These are phyloP conservation scores for Hydrotaea cyrtoneurina DNA, from an alignment of 2,888 invertebrate genomes.

Conservation along the genomic window DNA sequence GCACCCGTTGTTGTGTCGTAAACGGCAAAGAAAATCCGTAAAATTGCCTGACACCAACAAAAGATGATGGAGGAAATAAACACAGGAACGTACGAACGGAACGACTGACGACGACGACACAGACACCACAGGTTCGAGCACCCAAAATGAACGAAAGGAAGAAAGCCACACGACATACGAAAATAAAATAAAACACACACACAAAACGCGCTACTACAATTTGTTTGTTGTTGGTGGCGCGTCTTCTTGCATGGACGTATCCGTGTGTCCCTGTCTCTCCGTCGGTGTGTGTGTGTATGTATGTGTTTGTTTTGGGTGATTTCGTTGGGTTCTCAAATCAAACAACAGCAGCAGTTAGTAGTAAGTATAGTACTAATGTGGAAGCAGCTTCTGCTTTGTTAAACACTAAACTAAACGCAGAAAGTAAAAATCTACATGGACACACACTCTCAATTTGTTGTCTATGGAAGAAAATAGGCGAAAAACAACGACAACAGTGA, in stretches of 20 bases:
- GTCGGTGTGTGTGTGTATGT: not conserved
- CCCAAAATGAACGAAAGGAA: slow-evolving; percentile 17
- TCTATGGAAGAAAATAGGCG: slow-evolving; percentile 42
- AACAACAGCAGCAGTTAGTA: slow-evolving; percentile 54
- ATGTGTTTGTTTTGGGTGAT: not conserved
- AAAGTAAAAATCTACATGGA: slow-evolving; percentile 36
- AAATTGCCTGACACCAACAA: slow-evolving; percentile 28
- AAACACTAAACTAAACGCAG: slow-evolving; percentile 65
- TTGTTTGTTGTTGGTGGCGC: not conserved
- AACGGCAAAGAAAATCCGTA: slow-evolving; percentile 26
- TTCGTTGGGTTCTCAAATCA: slow-evolving; percentile 5
- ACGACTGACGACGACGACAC: slow-evolving; percentile 3
- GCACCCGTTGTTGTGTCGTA: not conserved
- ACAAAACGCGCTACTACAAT: not conserved
- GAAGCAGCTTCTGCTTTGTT: slow-evolving; percentile 66
- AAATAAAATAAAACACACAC: too few species aligned
- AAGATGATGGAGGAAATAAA: slow-evolving; percentile 32
- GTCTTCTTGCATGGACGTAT: slow-evolving; percentile 8
- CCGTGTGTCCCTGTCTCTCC: not conserved
- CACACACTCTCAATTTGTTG: not conserved
- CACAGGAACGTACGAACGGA: slow-evolving; percentile 12
- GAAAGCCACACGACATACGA: not conserved
- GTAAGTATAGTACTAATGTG: slow-evolving; percentile 57
- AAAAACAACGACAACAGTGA: slow-evolving; percentile 28
- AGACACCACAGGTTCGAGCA: slow-evolving; percentile 11